Base-by-base conservation (phyloP, 2,113 vertebrate species). In the Protobothrops mucrosquamatus region DNA sequence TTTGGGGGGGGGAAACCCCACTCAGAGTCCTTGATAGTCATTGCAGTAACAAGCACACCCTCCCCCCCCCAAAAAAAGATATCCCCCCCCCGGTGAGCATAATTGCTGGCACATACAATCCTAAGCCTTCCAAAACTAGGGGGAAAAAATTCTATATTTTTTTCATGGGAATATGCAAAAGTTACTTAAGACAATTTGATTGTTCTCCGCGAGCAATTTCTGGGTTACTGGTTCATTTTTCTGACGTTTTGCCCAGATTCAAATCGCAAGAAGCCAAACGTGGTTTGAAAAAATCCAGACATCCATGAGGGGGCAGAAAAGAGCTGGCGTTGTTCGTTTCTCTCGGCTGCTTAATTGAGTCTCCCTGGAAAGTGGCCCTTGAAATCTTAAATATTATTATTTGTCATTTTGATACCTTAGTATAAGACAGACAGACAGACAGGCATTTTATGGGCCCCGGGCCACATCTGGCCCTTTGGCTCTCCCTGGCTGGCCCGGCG, bases 11-110 rank as follows among this genome's bases (percentile, higher is more conserved):
- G 6, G 1, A 2, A 15, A n/a, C 18, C 15, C 69, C 34, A 74
- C 34, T 3, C 18, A 39, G 7, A 81, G 74, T 22, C 74, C 74
- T 81, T 81, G 74, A 81, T 43, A 81, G 34, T 43, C 34, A 81
- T 81, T 81, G 74, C 15, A 81, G 74, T 81, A 81, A 81, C 34
- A 81, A 81, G 74, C 74, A 81, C 46, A 20, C 34, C 7, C 34
- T 6, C 4, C 1, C 1, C 12, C n/a, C 0, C 4, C 7, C 7
- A 9, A 1, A 51, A 51, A 43, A 43, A 81, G 7, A 81, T 43
- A 43, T 4, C 39, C 34, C 34, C 34, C 0, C 2, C 20, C 22
- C 34, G 1, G 74, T 81, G 74, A 43, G 3, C 39, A 9, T 81
- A 81, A 81, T 81, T 81, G 74, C 74, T 81, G 34, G 74, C 74